Percentiles rank a stretch among this genome's conserved stretches.
These are phyloP conservation scores for Luehdorfia chinensis DNA, from an alignment of 1,140 invertebrate species.

Conservation along the genomic window DNA sequence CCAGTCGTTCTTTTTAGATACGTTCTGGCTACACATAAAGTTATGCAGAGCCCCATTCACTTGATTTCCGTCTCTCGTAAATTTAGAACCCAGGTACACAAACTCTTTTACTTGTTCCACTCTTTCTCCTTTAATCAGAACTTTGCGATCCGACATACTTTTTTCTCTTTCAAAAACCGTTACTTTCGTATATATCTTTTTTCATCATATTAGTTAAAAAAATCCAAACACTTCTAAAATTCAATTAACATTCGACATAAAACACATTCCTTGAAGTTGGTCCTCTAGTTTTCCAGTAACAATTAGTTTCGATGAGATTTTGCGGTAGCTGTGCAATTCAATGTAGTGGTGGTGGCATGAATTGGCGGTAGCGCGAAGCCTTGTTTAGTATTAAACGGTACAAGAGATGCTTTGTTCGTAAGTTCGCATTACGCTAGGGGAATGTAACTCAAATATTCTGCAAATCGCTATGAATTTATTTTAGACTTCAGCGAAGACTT, in stretches of 20 bases:
- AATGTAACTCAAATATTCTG: slow-evolving; percentile 30
- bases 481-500: neutral
- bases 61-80: too few relatives aligned
- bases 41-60: too few relatives aligned
- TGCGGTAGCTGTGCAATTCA: slow-evolving; percentile 16
- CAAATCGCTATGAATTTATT: slow-evolving; percentile 25
- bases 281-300: slow-evolving; percentile 24
- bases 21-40: too few relatives aligned
- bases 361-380: slow-evolving; percentile 30
- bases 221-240: slow-evolving; percentile 11
- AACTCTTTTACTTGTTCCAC: too few relatives aligned
- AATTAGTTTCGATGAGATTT: slow-evolving; percentile 27
- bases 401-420: slow-evolving; percentile 35
- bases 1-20: too few relatives aligned
- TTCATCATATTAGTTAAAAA: too few relatives aligned
- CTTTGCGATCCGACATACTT: too few relatives aligned
- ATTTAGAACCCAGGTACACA: too few relatives aligned
- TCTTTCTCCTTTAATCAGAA: too few relatives aligned
- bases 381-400: slow-evolving; percentile 34
- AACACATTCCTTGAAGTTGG: slow-evolving; percentile 20
- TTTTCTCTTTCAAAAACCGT: too few relatives aligned
- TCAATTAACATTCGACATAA: slow-evolving; percentile 23
- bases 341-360: slow-evolving; percentile 23
- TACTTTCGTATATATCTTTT: too few relatives aligned
- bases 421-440: slow-evolving; percentile 31